Conservation (phyloP, 2,113 vertebrate genomes). For the Leiothrix lutea region DNA sequence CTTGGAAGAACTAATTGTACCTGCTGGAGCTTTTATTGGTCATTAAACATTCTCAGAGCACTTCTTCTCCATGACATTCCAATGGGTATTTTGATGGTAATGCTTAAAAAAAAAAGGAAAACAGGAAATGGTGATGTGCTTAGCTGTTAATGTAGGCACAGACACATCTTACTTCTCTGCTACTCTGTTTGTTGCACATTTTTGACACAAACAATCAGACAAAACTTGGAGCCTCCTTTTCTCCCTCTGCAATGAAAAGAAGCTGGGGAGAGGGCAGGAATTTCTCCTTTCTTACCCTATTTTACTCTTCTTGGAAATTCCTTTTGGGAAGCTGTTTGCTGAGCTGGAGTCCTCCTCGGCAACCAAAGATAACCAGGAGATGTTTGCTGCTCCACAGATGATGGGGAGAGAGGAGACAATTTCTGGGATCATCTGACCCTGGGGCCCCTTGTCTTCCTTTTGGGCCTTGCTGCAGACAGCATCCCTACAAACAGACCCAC, state of each 20-base stretch:
- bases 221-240: conserved; percentile 22
- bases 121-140: conserved; percentile 41
- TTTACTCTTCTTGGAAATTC: not conserved
- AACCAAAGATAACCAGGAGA: not conserved
- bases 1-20: conserved; percentile 30
- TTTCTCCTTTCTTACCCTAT: not conserved
- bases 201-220: conserved; percentile 21
- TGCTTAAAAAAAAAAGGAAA: not conserved
- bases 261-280: not conserved
- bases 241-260: not conserved
- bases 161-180: not conserved
- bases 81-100: conserved; percentile 11
- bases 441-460: not conserved
- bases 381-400: not conserved
- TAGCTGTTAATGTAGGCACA: not conserved
- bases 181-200: conserved; percentile 25
- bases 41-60: not conserved
- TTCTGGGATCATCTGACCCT: not conserved
- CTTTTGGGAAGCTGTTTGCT: not conserved
- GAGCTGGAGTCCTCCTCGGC: not conserved
- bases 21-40: not conserved
- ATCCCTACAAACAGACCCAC: not conserved
- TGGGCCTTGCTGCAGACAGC: accelerated
- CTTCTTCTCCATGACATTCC: not conserved
- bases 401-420: not conserved